Percentiles rank a stretch among this genome's conserved stretches.
These are phyloP conservation scores for Bos javanicus DNA, from an alignment of 2,113 vertebrate species.

Conservation along the genomic window DNA sequence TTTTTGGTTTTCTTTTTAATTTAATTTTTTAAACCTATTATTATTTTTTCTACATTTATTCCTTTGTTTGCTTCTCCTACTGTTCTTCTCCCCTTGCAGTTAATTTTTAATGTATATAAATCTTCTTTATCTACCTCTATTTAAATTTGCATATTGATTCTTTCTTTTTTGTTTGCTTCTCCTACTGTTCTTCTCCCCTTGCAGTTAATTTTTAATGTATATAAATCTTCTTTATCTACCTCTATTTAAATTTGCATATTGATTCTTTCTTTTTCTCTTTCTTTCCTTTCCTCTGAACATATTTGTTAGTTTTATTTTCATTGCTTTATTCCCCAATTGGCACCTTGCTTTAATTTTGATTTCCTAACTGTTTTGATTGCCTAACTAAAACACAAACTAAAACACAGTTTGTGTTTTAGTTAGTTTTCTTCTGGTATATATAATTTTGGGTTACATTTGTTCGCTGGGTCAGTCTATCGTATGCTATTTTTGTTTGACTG, in stretches of 20 bases:
- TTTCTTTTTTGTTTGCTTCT: neutral
- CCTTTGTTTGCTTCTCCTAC: neutral
- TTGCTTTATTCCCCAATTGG: neutral
- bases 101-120: neutral
- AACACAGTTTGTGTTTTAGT: neutral
- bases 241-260: neutral
- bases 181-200: neutral
- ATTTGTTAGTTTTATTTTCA: neutral
- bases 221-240: neutral
- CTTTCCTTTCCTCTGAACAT: neutral
- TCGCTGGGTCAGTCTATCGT: fast-evolving
- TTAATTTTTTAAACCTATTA: neutral
- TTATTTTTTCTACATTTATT: neutral
- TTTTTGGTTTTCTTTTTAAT: neutral
- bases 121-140: neutral
- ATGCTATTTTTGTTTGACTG: neutral
- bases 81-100: neutral
- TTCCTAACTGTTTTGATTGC: neutral
- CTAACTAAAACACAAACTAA: too few species aligned
- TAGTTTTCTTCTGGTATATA: neutral
- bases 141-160: neutral
- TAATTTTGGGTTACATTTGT: neutral
- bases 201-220: neutral
- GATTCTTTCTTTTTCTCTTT: neutral
- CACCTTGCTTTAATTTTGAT: neutral